These are phyloP conservation scores for Sinocyclocheilus anshuiensis DNA, from an alignment of 2,113 vertebrate species.

Conservation along the genomic window DNA sequence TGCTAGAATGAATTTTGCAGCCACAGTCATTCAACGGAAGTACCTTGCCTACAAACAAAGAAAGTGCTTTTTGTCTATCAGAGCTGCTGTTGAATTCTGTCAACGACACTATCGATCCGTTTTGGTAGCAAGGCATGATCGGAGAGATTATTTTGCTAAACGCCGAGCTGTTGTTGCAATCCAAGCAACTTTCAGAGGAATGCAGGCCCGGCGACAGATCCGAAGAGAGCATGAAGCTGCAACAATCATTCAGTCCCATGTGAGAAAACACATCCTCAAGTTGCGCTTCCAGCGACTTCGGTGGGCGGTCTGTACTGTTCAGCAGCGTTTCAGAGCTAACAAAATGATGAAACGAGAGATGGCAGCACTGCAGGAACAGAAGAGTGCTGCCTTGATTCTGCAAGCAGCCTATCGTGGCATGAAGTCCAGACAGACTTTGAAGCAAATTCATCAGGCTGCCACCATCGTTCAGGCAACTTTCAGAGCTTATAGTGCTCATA, in stretches of 20 bases:
- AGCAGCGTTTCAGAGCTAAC: constrained; percentile 76
- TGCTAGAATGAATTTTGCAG: constrained; percentile 59
- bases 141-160: constrained; percentile 68
- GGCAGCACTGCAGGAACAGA: constrained; percentile 61
- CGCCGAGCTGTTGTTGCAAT: constrained; percentile 71
- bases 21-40: constrained; percentile 74
- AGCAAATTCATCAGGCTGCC: constrained; percentile 68
- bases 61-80: constrained; percentile 71
- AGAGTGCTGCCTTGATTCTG: constrained; percentile 69
- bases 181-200: constrained; percentile 83
- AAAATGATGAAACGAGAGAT: constrained; percentile 66
- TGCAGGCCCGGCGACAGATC: constrained; percentile 67
- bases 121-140: constrained; percentile 53
- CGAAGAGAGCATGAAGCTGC: constrained; percentile 66
- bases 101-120: constrained; percentile 75
- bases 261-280: constrained; percentile 73
- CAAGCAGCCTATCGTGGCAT: constrained; percentile 80
- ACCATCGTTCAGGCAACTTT: constrained; percentile 76
- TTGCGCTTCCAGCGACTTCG: constrained; percentile 68
- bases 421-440: constrained; percentile 69
- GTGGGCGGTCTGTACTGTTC: constrained; percentile 76
- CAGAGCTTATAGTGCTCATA: constrained; percentile 65
- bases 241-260: constrained; percentile 80
- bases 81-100: constrained; percentile 68
- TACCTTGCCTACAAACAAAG: constrained; percentile 65